Conservation (phyloP, 23 tunicate species). For the Halocynthia aurantium region DNA sequence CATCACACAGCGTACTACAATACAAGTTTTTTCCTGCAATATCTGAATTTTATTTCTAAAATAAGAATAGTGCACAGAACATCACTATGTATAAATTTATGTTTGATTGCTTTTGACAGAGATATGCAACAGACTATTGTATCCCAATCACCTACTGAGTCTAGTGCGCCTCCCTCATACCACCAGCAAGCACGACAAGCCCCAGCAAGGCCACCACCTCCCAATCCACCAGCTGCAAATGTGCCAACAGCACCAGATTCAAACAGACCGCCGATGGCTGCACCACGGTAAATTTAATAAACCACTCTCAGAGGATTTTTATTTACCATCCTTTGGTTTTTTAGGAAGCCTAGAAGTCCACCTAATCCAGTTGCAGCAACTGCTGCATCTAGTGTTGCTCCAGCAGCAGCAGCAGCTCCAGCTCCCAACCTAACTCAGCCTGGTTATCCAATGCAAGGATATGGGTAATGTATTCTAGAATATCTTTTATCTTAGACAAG, state of each 20-base stretch:
- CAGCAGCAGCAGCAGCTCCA: conserved; percentile 15
- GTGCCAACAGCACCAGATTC: conserved; percentile 35
- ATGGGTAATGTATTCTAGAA: conserved; percentile 6
- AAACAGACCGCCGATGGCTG: conserved; percentile 51
- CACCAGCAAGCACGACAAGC: conserved; percentile 58
- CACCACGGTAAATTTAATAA: conserved; percentile 59
- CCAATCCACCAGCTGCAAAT: conserved; percentile 21
- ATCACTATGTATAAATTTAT: too few relatives aligned
- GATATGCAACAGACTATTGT: conserved; percentile 82
- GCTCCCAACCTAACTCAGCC: conserved; percentile 17
- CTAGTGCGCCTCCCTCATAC: conserved; percentile 59
- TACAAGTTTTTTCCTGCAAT: too few relatives aligned
- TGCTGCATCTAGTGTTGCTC: conserved; percentile 29
- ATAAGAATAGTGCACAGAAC: too few relatives aligned
- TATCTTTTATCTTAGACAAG: too few relatives aligned
- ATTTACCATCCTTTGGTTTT: conserved; percentile 3
- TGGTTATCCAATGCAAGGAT: conserved; percentile 11
- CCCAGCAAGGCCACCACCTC: conserved; percentile 76
- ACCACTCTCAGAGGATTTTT: background rate
- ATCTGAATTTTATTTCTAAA: too few relatives aligned
- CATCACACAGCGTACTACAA: too few relatives aligned
- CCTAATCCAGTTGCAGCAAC: conserved; percentile 39
- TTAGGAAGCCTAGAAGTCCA: conserved; percentile 11
- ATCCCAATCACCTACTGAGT: conserved; percentile 18
- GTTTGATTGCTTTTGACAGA: conserved; percentile 17